Evolutionary conservation across 2,888 invertebrate genomes (phyloP).

Genomic region (Aplocera efformata): DNA sequence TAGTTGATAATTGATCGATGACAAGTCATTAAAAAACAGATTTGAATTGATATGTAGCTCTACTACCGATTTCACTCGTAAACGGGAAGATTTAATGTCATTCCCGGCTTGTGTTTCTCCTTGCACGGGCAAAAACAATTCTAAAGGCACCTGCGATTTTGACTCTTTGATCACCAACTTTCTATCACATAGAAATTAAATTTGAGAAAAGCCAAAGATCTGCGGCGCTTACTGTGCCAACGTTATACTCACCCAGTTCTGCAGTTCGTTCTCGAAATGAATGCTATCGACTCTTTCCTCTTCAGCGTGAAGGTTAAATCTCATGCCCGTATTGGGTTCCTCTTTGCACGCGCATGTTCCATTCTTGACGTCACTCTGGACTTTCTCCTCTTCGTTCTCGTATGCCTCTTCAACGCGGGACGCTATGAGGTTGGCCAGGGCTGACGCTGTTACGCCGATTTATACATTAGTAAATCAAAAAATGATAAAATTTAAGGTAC

Average conservation of each 20-base stretch:
- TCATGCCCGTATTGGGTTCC: slow-evolving; percentile 33
- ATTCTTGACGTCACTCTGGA: slow-evolving; percentile 64
- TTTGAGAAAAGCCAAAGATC: too few relatives aligned
- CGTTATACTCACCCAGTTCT: slow-evolving; percentile 83
- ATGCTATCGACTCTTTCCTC: slow-evolving; percentile 56
- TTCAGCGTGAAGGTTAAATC: slow-evolving; percentile 61
- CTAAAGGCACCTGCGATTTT: too few relatives aligned
- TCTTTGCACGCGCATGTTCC: slow-evolving; percentile 56
- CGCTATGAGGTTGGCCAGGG: slow-evolving; percentile 58
- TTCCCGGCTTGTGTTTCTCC: slow-evolving; percentile 33
- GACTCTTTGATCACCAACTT: too few relatives aligned
- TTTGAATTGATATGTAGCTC: too few relatives aligned
- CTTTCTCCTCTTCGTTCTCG: slow-evolving; percentile 42
- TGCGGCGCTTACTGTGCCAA: too few relatives aligned
- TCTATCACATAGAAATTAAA: too few relatives aligned
- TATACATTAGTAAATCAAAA: too few relatives aligned
- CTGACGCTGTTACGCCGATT: slow-evolving; percentile 43
- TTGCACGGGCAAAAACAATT: too few relatives aligned
- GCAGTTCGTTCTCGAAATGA: slow-evolving; percentile 89
- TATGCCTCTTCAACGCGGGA: slow-evolving; percentile 50
- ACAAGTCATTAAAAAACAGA: too few relatives aligned
- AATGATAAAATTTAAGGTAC: too few relatives aligned
- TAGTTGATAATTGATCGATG: too few relatives aligned
- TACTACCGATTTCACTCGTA: slow-evolving; percentile 81
- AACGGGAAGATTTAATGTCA: slow-evolving; percentile 55